A percentile compares a stretch with the other conserved stretches of the same genome.
phyloP scores from a whole-genome alignment of 1,140 invertebrate species.

The Aradophagus sp. region DNA sequence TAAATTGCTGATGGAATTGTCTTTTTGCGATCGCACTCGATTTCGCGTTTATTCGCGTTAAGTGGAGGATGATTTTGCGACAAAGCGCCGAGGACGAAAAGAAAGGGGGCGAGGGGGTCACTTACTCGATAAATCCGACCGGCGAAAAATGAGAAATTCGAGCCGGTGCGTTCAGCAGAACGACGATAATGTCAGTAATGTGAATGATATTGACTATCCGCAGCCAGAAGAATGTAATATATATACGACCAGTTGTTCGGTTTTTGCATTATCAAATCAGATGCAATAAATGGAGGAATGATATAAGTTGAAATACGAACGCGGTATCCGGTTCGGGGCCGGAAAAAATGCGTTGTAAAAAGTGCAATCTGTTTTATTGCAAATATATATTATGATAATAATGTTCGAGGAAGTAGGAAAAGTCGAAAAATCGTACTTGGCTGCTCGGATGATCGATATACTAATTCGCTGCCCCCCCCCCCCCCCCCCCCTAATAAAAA shows the following conservation, averaged over 20 bases:
- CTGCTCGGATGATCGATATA: too few species aligned
- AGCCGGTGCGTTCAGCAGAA: slow-evolving; percentile 19
- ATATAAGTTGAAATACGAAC: slow-evolving; percentile 27
- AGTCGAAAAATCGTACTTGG: too few species aligned
- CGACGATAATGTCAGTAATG: slow-evolving; percentile 47
- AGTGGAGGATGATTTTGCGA: not conserved
- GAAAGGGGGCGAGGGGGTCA: too few species aligned
- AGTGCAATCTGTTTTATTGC: slow-evolving; percentile 21
- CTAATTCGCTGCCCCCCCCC: too few species aligned
- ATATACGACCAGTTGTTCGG: slow-evolving; percentile 37
- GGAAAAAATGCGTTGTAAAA: too few species aligned
- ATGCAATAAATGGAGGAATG: slow-evolving; percentile 42
- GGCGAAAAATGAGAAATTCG: slow-evolving; percentile 36
- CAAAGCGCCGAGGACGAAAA: too few species aligned
- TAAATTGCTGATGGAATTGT: too few species aligned
- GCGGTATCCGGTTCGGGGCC: too few species aligned
- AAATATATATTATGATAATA: slow-evolving; percentile 32
- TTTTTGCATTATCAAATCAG: slow-evolving; percentile 47
- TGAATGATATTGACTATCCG: slow-evolving; percentile 47
- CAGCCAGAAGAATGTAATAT: slow-evolving; percentile 36
- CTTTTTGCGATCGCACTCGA: too few species aligned
- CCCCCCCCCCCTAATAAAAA: too few species aligned
- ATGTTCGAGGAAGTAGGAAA: too few species aligned
- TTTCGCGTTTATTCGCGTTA: not conserved
- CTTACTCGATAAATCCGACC: slow-evolving; percentile 21